These are phyloP conservation scores for Cataglyphis albicans DNA, from an alignment of 2,888 invertebrate genomes.

Conservation along the genomic window DNA sequence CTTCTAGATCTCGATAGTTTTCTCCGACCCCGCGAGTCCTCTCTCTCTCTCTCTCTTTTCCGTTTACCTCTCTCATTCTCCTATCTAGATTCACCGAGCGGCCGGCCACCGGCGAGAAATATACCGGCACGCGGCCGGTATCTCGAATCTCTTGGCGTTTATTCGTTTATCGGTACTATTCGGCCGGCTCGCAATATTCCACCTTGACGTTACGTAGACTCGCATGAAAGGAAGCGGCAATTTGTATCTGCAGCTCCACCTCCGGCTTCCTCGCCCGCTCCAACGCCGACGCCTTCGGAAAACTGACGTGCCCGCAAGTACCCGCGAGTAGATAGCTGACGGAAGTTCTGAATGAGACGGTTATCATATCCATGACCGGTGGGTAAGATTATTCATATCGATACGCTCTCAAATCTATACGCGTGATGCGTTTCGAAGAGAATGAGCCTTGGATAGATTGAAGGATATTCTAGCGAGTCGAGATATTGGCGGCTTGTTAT, in stretches of 20 bases:
- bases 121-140: constrained; percentile 54
- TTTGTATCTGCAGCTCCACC: constrained; percentile 53
- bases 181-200: constrained; percentile 45
- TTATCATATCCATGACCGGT: constrained; percentile 25
- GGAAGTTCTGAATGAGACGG: constrained; percentile 23
- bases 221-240: constrained; percentile 55
- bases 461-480: not conserved
- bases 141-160: constrained; percentile 58
- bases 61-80: constrained; percentile 44
- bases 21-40: constrained; percentile 31
- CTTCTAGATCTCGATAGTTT: constrained; percentile 57
- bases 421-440: not conserved
- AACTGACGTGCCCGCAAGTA: constrained; percentile 31
- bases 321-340: constrained; percentile 25
- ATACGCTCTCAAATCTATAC: not conserved
- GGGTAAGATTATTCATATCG: constrained; percentile 14
- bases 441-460: not conserved
- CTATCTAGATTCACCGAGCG: constrained; percentile 56
- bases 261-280: constrained; percentile 11
- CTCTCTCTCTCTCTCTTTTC: constrained; percentile 11
- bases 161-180: constrained; percentile 58
- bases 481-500: not conserved
- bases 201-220: constrained; percentile 50
- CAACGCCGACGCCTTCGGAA: constrained; percentile 27
- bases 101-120: constrained; percentile 54